A percentile compares a stretch with the other conserved stretches of the same genome.
These are phyloP conservation scores for Sicus ferrugineus DNA, from an alignment of 2,888 invertebrate species.

Conservation along the genomic window DNA sequence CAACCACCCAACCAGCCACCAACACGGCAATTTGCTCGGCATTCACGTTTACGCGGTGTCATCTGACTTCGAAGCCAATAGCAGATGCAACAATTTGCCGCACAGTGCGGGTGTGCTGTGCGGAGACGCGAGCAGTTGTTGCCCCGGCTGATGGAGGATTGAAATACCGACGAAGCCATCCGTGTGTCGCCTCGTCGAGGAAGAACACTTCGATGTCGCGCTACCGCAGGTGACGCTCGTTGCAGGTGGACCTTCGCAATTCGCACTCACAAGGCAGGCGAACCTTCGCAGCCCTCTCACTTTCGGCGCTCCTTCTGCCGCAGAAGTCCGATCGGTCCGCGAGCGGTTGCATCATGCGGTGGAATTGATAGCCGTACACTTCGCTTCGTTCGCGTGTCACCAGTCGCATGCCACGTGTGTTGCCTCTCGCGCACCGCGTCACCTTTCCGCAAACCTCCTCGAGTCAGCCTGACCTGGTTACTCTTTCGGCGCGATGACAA, in stretches of 20 bases:
- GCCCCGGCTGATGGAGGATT: not conserved
- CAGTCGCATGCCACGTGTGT: not conserved
- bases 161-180: not conserved
- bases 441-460: constrained; percentile 1
- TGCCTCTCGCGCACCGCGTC: not conserved
- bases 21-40: constrained; percentile 36
- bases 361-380: not conserved
- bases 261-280: not conserved
- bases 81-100: constrained; percentile 15
- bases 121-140: too few relatives aligned
- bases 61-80: constrained; percentile 7
- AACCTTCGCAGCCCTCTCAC: not conserved
- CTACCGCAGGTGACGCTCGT: not conserved
- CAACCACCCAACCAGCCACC: not conserved
- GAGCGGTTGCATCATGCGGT: not conserved
- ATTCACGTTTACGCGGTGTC: constrained; percentile 10
- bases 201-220: not conserved
- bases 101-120: too few relatives aligned
- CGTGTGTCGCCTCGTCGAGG: not conserved
- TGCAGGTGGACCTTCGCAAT: not conserved
- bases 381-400: not conserved
- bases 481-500: constrained; percentile 45
- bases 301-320: not conserved
- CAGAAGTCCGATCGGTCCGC: not conserved
- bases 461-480: not conserved